A percentile compares a stretch with the other conserved stretches of the same genome.
Conservation (phyloP, 2,113 vertebrate species). For the Ahaetulla prasina region DNA sequence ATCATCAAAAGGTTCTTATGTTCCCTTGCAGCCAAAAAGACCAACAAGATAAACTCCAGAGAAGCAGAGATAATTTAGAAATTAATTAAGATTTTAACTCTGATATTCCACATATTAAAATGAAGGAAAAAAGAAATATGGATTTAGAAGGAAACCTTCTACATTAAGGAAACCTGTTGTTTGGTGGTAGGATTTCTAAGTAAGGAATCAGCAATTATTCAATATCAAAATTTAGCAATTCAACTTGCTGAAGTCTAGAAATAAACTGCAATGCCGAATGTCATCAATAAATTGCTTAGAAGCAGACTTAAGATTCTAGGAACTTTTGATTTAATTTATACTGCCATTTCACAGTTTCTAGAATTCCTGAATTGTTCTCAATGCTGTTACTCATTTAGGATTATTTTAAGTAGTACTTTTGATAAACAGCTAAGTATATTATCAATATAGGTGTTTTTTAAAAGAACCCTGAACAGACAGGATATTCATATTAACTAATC, state of each 20-base stretch:
- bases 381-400: neutral
- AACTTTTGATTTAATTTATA: neutral
- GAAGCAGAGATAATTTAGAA: neutral
- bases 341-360: too few relatives aligned
- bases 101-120: neutral
- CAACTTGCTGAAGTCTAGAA: neutral
- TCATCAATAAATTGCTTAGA: neutral
- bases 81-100: neutral
- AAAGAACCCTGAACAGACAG: neutral
- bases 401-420: neutral
- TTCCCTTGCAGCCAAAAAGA: neutral
- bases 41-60: neutral
- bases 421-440: neutral
- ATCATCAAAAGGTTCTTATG: neutral
- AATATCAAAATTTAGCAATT: neutral
- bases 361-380: neutral
- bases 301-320: neutral
- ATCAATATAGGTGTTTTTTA: neutral
- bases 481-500: neutral
- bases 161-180: neutral
- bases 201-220: neutral
- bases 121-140: neutral
- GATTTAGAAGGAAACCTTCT: neutral
- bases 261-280: neutral
- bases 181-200: neutral